phyloP scores from a whole-genome alignment of 1,140 invertebrate species.

The Pseudomyrmex cubaensis region DNA sequence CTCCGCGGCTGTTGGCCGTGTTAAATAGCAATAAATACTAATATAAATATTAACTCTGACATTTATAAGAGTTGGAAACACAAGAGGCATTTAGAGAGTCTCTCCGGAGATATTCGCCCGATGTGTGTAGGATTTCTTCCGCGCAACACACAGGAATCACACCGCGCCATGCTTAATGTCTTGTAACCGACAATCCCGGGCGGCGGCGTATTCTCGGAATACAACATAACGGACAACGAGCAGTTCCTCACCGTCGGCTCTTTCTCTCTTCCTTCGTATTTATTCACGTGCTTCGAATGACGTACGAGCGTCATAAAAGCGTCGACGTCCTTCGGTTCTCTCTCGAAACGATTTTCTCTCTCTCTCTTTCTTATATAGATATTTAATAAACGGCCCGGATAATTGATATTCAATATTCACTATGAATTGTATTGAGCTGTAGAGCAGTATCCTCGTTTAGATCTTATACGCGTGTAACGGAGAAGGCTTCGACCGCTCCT shows the following conservation, averaged over 20 bases:
- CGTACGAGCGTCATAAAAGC: slow-evolving; percentile 57
- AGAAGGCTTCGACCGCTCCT: slow-evolving; percentile 7
- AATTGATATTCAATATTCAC: slow-evolving; percentile 63
- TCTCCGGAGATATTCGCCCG: slow-evolving; percentile 4
- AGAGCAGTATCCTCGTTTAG: slow-evolving; percentile 35
- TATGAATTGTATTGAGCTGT: slow-evolving; percentile 51
- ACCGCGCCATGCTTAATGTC: slow-evolving; percentile 28
- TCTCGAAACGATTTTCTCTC: neutral
- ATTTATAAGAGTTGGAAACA: slow-evolving; percentile 25
- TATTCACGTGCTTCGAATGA: slow-evolving; percentile 53
- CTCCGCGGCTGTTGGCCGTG: neutral
- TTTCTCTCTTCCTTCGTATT: neutral
- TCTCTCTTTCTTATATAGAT: neutral
- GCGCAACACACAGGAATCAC: slow-evolving; percentile 29
- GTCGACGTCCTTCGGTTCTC: slow-evolving; percentile 21
- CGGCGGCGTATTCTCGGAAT: slow-evolving; percentile 10
- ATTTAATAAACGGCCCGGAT: slow-evolving; percentile 63
- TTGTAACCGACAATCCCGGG: neutral
- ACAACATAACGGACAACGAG: neutral
- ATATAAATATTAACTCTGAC: no score
- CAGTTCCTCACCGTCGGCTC: slow-evolving; percentile 8
- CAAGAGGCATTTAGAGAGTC: slow-evolving; percentile 18
- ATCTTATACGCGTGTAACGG: slow-evolving; percentile 37
- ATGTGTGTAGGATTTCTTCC: neutral
- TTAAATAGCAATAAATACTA: slow-evolving; percentile 1